These are phyloP conservation scores for Mya arenaria DNA, from an alignment of 1,140 invertebrate species.

Conservation along the genomic window DNA sequence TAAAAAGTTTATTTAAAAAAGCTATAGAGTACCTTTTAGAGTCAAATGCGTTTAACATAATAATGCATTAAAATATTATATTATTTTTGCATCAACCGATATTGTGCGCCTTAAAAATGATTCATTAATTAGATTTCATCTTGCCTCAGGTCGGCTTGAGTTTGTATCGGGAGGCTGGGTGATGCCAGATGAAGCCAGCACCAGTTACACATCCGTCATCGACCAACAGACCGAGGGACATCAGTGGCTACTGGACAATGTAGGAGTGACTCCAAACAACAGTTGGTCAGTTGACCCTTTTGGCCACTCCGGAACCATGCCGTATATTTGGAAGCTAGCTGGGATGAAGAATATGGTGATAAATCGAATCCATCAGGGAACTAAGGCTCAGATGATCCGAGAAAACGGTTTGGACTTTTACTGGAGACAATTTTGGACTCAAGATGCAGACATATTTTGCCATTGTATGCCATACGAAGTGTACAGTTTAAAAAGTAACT, in stretches of 20 bases:
- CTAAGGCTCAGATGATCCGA: conserved; percentile 94
- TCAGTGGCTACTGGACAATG: conserved; percentile 93
- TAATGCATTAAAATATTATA: too few relatives aligned
- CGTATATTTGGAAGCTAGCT: conserved; percentile 91
- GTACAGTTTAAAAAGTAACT: conserved; percentile 98
- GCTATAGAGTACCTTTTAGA: too few relatives aligned
- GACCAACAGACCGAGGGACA: conserved; percentile 98
- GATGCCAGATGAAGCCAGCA: conserved; percentile 98
- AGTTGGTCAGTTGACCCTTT: conserved; percentile 99
- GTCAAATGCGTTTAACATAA: too few relatives aligned
- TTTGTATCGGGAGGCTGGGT: conserved; percentile 98
- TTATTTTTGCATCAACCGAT: too few relatives aligned
- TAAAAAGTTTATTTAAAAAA: too few relatives aligned
- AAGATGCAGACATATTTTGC: conserved; percentile 91
- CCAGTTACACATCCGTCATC: conserved; percentile 95
- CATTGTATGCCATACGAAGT: conserved; percentile 99
- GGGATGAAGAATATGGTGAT: conserved; percentile 95
- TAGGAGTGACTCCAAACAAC: conserved; percentile 85
- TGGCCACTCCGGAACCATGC: conserved; percentile 91
- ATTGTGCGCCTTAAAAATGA: too few relatives aligned
- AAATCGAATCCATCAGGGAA: conserved; percentile 96
- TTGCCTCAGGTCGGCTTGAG: conserved; percentile 95
- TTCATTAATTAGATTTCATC: too few relatives aligned
- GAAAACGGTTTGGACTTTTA: conserved; percentile 93
- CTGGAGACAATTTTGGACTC: conserved; percentile 96